Evolutionary conservation across 1,140 invertebrate genomes (phyloP), one percentile per base, ranked within the genome.

Genomic region (Drosophila tropicalis): DNA sequence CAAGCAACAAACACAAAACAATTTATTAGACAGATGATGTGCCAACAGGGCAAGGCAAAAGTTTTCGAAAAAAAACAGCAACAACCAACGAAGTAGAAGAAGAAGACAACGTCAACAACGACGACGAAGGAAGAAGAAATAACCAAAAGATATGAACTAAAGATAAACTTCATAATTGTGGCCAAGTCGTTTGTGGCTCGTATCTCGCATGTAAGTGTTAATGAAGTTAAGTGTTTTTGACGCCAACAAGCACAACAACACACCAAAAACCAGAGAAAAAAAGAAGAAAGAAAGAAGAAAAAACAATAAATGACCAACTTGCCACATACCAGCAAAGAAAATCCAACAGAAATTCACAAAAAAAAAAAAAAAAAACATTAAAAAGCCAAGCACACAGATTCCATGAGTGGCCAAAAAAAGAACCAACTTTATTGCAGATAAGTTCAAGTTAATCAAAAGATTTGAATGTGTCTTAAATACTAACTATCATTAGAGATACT

Each of bases 181-280:
- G 70, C 61, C 65, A 76, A 73, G 78, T 72, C 67, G 75, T 57
- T 81, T 32, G 62, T 62, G 41, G 57, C 40, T 65, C 80, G 73
- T 90, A 84, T 89, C 84, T 89, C 63, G 74, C 84, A 84, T 89
- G 84, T 89, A 89, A 89, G 84, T 89, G 84, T 89, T 89, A 89
- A 89, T 89, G 84, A 89, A 89, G 84, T 79, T 89, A 89, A 89
- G 84, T 90, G 84, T 89, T 89, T 89, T 89, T 84, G 80, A 84
- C 80, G 84, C 77, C 70, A 78, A 83, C 70, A 69, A 29, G 29
- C 71, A 51, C 17, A 51, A 51, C 17, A 51, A 51, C 15, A 17
- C 2, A 47, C 6, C 15, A 19, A 47, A 17, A 79, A 63, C 22
- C 3, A 25, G n/a, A n/a, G n/a, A n/a, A n/a, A n/a, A 47, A 10